Evolutionary conservation across 2,797 vertebrate genomes (phyloP).

Genomic region (Eospalax fontanierii): DNA sequence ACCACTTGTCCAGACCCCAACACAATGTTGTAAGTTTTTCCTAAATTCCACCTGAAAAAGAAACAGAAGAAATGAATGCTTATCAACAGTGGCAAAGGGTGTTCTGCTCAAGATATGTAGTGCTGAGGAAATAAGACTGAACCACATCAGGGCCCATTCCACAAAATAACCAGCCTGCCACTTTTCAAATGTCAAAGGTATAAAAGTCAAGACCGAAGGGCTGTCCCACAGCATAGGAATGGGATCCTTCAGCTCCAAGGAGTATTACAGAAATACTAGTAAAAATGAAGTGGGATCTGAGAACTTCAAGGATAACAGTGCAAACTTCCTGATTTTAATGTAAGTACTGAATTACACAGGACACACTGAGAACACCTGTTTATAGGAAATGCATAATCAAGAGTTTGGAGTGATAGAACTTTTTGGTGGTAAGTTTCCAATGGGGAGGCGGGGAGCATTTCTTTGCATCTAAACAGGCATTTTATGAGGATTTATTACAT

Average conservation of each 20-base stretch:
- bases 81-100: too few species aligned
- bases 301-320: neutral
- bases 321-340: neutral
- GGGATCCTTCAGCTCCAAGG: neutral
- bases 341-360: neutral
- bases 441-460: neutral
- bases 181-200: neutral
- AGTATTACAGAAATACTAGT: neutral
- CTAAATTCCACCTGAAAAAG: constrained; percentile 93
- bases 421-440: neutral
- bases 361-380: neutral
- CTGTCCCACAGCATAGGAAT: neutral
- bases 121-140: neutral
- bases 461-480: neutral
- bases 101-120: neutral
- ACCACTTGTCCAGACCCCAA: constrained; percentile 97
- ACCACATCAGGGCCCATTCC: rapidly evolving
- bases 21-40: constrained; percentile 97
- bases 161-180: neutral
- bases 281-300: neutral
- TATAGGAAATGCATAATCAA: too few species aligned
- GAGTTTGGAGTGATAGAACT: neutral
- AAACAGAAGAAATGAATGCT: neutral
- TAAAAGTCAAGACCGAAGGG: neutral
- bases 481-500: neutral